Conservation (phyloP, 2,113 vertebrate species). For the Rafetus swinhoei region DNA sequence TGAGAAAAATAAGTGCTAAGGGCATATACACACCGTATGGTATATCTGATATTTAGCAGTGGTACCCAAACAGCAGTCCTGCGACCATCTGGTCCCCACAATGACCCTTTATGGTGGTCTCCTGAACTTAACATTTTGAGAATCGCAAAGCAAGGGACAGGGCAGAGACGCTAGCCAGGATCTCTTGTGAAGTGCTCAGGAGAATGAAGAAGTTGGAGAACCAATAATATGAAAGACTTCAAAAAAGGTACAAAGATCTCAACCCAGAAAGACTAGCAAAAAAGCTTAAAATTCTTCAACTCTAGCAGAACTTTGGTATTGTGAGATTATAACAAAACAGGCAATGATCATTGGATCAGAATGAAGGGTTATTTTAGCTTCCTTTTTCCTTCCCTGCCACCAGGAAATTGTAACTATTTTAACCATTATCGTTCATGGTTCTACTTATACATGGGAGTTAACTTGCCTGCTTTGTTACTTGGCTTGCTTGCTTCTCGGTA, state of each 20-base stretch:
- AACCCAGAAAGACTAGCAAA: slow-evolving; percentile 35
- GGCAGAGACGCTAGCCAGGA: neutral
- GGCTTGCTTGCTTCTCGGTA: slow-evolving; percentile 99
- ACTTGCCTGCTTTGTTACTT: slow-evolving; percentile 99
- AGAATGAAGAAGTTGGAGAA: neutral
- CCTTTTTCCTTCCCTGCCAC: slow-evolving; percentile 58
- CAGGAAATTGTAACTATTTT: slow-evolving; percentile 65
- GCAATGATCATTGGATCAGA: slow-evolving; percentile 76
- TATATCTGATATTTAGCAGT: neutral
- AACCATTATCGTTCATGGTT: slow-evolving; percentile 67
- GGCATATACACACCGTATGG: rapidly evolving
- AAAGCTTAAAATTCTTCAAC: slow-evolving; percentile 32
- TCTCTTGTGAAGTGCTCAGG: neutral
- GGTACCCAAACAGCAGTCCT: neutral
- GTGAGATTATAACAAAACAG: slow-evolving; percentile 84
- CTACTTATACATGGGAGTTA: slow-evolving; percentile 69
- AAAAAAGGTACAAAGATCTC: neutral
- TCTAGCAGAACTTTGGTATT: slow-evolving; percentile 49
- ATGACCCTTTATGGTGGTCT: neutral
- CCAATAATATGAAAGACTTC: neutral
- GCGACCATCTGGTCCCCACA: rapidly evolving
- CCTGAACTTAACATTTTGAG: neutral
- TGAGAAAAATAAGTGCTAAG: neutral
- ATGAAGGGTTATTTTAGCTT: slow-evolving; percentile 72
- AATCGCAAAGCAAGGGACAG: neutral